Conservation (phyloP, 1,140 invertebrate genomes). For the Dysdera silvatica region DNA sequence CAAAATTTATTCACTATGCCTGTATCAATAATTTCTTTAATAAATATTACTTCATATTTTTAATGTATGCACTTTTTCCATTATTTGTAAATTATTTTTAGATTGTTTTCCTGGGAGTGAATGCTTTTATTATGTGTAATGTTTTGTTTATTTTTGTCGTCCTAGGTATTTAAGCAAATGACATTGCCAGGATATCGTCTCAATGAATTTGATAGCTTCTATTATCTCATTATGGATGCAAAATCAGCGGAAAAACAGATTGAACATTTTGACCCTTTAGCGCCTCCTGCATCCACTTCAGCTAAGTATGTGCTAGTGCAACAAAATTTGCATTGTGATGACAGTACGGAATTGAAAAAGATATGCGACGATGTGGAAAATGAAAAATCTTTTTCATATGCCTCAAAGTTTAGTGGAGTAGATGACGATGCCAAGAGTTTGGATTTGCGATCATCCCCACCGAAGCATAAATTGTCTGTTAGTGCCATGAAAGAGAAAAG, state of each 20-base stretch:
- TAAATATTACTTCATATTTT: no score
- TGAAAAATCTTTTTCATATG: background rate
- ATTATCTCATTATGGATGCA: constrained; percentile 51
- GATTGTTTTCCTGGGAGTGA: no score
- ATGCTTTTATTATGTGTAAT: background rate
- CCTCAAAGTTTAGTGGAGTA: background rate
- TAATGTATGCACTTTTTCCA: no score
- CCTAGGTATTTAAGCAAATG: constrained; percentile 56
- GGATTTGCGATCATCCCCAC: no score
- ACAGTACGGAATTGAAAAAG: constrained; percentile 23
- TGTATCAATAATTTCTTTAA: no score
- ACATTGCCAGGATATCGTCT: constrained; percentile 55
- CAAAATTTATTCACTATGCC: no score
- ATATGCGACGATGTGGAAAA: constrained; percentile 20
- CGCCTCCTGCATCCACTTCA: constrained; percentile 17
- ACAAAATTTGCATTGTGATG: constrained; percentile 25
- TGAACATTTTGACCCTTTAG: constrained; percentile 22
- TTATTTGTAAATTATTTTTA: no score
- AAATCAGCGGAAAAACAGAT: constrained; percentile 17
- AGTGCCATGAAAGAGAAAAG: background rate
- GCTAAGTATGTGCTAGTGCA: constrained; percentile 16
- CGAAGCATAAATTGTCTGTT: no score
- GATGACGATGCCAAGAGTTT: background rate
- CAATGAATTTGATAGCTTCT: constrained; percentile 52
- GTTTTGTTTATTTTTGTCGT: background rate